Evolutionary conservation across 2,888 invertebrate genomes (phyloP), one percentile per base, ranked within the genome.

Genomic region (Limnephilus auricula): DNA sequence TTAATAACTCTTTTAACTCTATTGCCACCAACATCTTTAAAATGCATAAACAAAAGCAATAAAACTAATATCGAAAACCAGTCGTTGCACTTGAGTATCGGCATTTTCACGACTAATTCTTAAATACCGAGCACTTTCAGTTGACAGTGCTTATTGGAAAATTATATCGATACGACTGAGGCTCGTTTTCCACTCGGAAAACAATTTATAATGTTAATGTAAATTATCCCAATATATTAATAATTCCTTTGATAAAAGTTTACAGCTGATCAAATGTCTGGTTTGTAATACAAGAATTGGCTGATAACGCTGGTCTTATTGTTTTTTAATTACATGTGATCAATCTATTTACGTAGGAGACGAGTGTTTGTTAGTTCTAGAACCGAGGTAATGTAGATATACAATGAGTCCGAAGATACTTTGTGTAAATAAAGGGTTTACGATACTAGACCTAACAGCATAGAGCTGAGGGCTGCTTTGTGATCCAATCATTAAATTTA

Each of bases 1-100:
- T 94, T 94, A 90, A 95, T 93, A 83, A 95, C 94, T 94, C 95
- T 94, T 93, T 95, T 95, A 40, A 95, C 94, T 94, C 95, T 94
- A 40, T 65, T 40, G 80, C 89, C 89, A 82, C 18, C 18, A 25
- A 85, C 86, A 45, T 65, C 45, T 40, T 50, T 31, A 79, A 83
- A 78, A 25, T 18, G 85, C 30, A 34, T 78, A 84, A 90, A 83
- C 32, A 84, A 34, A 32, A 90, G 32, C 25, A 79, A 84, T 65
- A 84, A 90, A 90, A 84, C 10, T 30, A 89, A 4, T n/a, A 82
- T 50, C 50, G 45, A 82, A 40, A 87, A 89, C 83, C 45, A 83
- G 31, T 85, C 45, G n/a, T 13, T 30, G 40, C n/a, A 34, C 40
- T 85, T 65, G 25, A 25, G 25, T 65, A 65, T 30, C 18, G 82